Percentiles rank a stretch among this genome's conserved stretches.
phyloP scores from a whole-genome alignment of 2,113 vertebrate species.

The Heptranchias perlo region DNA sequence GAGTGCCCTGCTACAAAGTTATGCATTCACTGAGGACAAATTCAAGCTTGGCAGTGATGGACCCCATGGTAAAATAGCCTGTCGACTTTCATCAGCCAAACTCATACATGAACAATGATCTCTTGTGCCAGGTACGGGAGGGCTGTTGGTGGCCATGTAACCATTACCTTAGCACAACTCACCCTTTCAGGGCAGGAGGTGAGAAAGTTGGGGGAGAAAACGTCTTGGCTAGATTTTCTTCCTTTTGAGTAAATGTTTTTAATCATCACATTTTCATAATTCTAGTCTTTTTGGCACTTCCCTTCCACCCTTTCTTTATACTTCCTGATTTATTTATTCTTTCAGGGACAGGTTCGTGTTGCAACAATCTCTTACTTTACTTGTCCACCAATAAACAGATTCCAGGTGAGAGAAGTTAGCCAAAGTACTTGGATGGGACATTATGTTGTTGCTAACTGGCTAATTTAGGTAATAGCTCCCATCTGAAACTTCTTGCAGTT shows the following conservation, averaged over 20 bases:
- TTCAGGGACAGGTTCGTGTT: not conserved
- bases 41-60: not conserved
- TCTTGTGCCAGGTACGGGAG: not conserved
- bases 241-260: not conserved
- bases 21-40: not conserved
- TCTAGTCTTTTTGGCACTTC: not conserved
- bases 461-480: conserved; percentile 17
- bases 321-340: not conserved
- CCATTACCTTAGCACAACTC: not conserved
- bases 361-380: not conserved
- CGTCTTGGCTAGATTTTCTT: not conserved
- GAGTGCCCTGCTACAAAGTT: not conserved
- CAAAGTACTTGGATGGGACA: not conserved
- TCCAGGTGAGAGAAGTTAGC: conserved; percentile 24
- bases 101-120: not conserved
- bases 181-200: not conserved
- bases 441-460: conserved; percentile 3
- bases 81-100: not conserved
- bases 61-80: not conserved
- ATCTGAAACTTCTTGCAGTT: conserved; percentile 11
- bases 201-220: not conserved
- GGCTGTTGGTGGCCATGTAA: no score
- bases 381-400: not conserved
- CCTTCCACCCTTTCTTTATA: not conserved
- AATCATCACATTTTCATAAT: not conserved